Evolutionary conservation across 2,888 invertebrate genomes (phyloP), one percentile per base, ranked within the genome.

Genomic region (Leucoma salicis): DNA sequence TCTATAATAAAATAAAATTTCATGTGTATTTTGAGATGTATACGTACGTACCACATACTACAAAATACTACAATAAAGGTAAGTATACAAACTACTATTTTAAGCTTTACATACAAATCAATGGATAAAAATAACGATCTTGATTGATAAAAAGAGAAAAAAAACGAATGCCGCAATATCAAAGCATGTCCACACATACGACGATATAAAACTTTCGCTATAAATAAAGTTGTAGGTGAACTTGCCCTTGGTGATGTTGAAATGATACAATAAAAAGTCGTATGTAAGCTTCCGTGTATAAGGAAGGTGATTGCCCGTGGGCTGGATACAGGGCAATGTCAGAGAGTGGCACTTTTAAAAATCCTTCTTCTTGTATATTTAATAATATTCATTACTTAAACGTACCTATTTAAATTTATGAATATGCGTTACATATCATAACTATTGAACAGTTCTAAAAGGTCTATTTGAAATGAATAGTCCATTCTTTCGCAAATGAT

Each of bases 231-330:
- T 46, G 42, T 54, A 41, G 46, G 25, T 63, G 58, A 63, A 60
- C 59, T 66, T 70, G 74, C 67, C 71, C 74, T 73, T 71, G 74
- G 31, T 46, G 42, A 35, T 42, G 42, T 63, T 57, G 46, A 57
- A 56, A 62, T 48, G 44, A 52, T 49, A 63, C 48, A 64, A 59
- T 56, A 59, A n/a, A n/a, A 48, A 46, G 36, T 53, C 37, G 18
- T 38, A 31, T 24, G 41, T 40, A 33, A 25, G 53, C 69, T 77
- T 77, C 77, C 77, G 77, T 45, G 39, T 71, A 35, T 46, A 53
- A 53, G 51, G 70, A 74, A 84, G 85, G 84, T 82, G 75, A 83
- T 74, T 76, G 82, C 72, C 82, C 84, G 64, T 74, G 50, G 72
- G 75, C 67, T 63, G 48, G 44, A 66, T 62, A 45, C 62, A 63